phyloP scores from a whole-genome alignment of 2,888 invertebrate species.

The Tyria jacobaeae region DNA sequence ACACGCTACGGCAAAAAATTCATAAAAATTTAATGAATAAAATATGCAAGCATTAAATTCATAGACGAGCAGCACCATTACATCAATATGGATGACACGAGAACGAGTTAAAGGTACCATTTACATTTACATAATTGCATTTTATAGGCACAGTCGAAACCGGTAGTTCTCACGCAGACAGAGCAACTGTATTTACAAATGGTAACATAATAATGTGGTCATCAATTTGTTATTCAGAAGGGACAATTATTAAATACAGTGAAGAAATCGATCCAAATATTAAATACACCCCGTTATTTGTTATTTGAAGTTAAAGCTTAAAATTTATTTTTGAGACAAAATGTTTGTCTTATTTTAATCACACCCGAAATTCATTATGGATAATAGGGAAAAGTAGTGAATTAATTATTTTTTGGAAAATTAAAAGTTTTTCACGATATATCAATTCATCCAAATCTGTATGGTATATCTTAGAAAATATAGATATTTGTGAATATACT shows the following conservation, averaged over 20 bases:
- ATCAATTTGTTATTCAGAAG: neutral
- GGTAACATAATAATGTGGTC: neutral
- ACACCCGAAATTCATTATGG: no score
- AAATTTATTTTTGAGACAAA: no score
- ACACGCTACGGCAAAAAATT: neutral
- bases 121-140: slow-evolving; percentile 48
- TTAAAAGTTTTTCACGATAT: no score
- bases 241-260: neutral
- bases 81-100: slow-evolving; percentile 42
- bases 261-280: neutral
- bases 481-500: no score
- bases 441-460: no score
- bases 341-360: no score
- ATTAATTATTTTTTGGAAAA: no score
- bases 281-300: neutral
- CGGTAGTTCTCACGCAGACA: slow-evolving; percentile 22
- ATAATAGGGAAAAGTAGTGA: no score
- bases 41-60: slow-evolving; percentile 30
- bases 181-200: slow-evolving; percentile 22
- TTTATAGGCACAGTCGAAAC: slow-evolving; percentile 33
- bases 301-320: neutral
- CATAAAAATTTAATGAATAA: slow-evolving; percentile 20
- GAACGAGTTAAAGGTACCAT: slow-evolving; percentile 39
- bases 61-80: slow-evolving; percentile 38
- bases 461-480: no score